Base-by-base conservation (phyloP, 2,113 vertebrate species). In the Paradoxurus hermaphroditus region DNA sequence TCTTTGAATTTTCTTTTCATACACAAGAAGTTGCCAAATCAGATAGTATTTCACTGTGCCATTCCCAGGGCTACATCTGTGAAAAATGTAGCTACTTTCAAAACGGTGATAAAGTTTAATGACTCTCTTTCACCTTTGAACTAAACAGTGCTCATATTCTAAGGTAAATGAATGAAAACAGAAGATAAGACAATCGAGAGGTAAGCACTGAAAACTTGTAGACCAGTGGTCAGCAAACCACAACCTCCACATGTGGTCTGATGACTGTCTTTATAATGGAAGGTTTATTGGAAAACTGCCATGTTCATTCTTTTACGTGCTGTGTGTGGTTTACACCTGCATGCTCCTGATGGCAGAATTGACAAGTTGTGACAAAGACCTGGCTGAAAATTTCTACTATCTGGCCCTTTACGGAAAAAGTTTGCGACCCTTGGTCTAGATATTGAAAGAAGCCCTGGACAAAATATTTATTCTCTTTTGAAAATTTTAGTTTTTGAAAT, bases 401-500 rank as follows among this genome's bases (percentile, higher is more conserved):
- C 6, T 77, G 31, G 53, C 18, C 12, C 62, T 94, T 72, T 44
- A 59, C 36, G 68, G 73, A 70, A 59, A 93, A 53, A 15, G 39
- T n/a, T 77, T 72, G 36, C 67, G 19, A 86, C 4, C 7, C 27
- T 77, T 88, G 27, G 31, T 96, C 49, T 90, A 87, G 90, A 81
- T 90, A 90, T 4, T 79, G 72, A 90, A 89, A 41, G 16, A 95
- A 94, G 39, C 31, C 73, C 59, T 84, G 18, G 36, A 29, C 14
- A 75, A 94, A 53, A 83, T 31, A 81, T 7, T 82, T 41, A 92
- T 18, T 89, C 34, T 73, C 62, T 49, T 59, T 63, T 59, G n/a
- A 59, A 79, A 78, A 62, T 85, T 79, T 96, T 78, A 93, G 41
- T 67, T 83, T 94, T 92, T 84, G 19, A 95, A 96, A 96, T 86